These are phyloP conservation scores for Ramphastos sulfuratus DNA, from an alignment of 2,113 vertebrate species.

Conservation along the genomic window DNA sequence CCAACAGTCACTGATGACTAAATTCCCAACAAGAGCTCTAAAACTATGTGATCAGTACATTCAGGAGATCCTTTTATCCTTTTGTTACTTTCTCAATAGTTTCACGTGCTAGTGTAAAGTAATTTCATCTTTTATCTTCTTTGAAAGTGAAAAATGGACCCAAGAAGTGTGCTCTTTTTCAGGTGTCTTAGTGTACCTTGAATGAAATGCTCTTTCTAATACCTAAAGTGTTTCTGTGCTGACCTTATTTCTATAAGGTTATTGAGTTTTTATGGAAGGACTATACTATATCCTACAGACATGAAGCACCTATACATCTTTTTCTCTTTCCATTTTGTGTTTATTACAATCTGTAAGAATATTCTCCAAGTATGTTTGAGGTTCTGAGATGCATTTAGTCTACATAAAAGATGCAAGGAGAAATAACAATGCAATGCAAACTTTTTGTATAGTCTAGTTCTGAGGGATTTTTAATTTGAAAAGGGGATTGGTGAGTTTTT, in stretches of 20 bases:
- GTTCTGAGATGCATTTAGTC: background rate
- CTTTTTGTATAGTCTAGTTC: background rate
- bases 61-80: background rate
- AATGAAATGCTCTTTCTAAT: background rate
- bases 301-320: background rate
- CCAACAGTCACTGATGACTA: background rate
- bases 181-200: fast-evolving
- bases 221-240: background rate
- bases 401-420: background rate
- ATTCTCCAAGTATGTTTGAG: background rate
- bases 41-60: background rate
- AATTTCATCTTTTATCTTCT: background rate
- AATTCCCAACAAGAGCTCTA: background rate
- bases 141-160: background rate
- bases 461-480: background rate
- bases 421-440: background rate
- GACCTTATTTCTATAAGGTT: background rate
- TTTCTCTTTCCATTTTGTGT: background rate
- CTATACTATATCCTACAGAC: background rate
- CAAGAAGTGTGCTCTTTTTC: background rate
- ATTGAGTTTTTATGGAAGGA: background rate
- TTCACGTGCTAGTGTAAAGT: background rate
- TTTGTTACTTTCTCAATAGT: background rate
- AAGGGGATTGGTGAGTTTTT: background rate
- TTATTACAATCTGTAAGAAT: background rate